Conservation (phyloP, 2,888 invertebrate genomes). For the Dioctria linearis region DNA sequence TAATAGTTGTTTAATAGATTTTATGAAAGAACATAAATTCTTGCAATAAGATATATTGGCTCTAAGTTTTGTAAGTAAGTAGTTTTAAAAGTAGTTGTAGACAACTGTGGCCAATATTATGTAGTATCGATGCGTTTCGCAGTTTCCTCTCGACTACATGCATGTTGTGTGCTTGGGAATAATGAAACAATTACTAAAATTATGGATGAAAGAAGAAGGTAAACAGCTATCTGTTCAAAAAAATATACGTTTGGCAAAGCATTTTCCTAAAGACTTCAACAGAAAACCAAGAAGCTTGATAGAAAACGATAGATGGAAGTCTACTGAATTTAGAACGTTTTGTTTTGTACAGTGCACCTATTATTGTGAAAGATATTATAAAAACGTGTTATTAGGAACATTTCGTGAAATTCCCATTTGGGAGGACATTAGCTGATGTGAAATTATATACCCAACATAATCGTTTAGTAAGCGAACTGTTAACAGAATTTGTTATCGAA, state of each 20-base stretch:
- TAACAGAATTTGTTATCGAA: background rate
- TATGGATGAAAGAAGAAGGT: background rate
- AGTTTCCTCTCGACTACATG: slow-evolving; percentile 42
- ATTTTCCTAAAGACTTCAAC: background rate
- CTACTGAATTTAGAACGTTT: slow-evolving; percentile 1
- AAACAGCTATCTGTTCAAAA: background rate
- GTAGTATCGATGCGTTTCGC: slow-evolving; percentile 1
- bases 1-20: too few species aligned
- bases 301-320: background rate
- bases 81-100: too few species aligned
- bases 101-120: too few species aligned
- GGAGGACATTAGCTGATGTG: background rate
- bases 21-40: too few species aligned
- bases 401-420: background rate
- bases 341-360: background rate
- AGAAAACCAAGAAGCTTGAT: background rate
- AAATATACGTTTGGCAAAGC: background rate
- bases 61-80: too few species aligned
- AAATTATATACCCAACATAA: background rate
- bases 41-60: too few species aligned
- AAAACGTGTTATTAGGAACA: background rate
- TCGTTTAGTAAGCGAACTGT: background rate
- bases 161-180: too few species aligned
- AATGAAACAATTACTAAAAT: background rate
- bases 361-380: background rate